Conservation (phyloP, 1,140 invertebrate genomes). For the Ectropis grisescens region DNA sequence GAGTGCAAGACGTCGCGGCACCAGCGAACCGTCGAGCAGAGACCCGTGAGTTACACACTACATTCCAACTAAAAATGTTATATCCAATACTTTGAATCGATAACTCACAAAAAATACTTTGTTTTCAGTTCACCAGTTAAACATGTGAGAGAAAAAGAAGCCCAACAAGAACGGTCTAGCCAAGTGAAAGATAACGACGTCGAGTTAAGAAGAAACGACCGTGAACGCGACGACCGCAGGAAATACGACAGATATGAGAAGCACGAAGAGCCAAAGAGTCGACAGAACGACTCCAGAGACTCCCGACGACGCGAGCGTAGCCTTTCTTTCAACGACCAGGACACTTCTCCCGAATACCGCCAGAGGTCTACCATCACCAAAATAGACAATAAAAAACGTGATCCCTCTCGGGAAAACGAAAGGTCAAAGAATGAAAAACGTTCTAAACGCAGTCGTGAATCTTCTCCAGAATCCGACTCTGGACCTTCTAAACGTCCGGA, state of each 20-base stretch:
- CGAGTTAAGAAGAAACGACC: slow-evolving; percentile 26
- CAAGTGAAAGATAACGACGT: slow-evolving; percentile 24
- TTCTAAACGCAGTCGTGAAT: slow-evolving; percentile 14
- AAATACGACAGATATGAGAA: slow-evolving; percentile 21
- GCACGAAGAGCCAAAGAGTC: slow-evolving; percentile 5
- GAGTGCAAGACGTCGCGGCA: slow-evolving; percentile 59
- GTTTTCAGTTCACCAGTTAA: slow-evolving; percentile 47
- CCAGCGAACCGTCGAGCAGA: slow-evolving; percentile 51
- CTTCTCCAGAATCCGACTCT: slow-evolving; percentile 22
- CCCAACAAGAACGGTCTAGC: slow-evolving; percentile 22
- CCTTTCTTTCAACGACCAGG: slow-evolving; percentile 18
- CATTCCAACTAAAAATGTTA: too few species aligned
- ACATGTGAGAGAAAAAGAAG: slow-evolving; percentile 37
- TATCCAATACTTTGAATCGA: too few species aligned
- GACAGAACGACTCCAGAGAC: slow-evolving; percentile 13
- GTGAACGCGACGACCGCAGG: slow-evolving; percentile 29
- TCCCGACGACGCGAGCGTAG: slow-evolving; percentile 27
- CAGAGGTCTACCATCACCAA: slow-evolving; percentile 44
- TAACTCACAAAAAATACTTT: too few species aligned
- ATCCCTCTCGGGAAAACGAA: slow-evolving; percentile 28
- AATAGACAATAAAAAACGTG: slow-evolving; percentile 37
- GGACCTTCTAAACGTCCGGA: slow-evolving; percentile 23
- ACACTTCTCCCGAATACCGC: slow-evolving; percentile 27
- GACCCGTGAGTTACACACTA: slow-evolving; percentile 52
- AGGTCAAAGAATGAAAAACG: slow-evolving; percentile 17